These are phyloP conservation scores for Trichechus manatus DNA, from an alignment of 2,113 vertebrate genomes.

Conservation along the genomic window DNA sequence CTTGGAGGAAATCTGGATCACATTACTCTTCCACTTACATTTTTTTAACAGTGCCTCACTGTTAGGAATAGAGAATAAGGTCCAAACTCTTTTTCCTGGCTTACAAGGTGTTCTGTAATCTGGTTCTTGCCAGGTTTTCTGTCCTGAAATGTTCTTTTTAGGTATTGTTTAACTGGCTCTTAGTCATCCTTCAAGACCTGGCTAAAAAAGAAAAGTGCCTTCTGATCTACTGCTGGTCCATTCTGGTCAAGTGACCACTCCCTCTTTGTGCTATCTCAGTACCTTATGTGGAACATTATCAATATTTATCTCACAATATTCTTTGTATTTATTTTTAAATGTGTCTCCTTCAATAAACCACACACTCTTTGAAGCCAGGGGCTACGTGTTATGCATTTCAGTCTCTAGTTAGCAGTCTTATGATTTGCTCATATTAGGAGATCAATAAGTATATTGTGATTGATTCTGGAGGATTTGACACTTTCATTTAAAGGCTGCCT, in stretches of 20 bases:
- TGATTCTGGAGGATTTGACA: neutral
- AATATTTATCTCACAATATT: neutral
- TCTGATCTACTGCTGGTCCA: neutral
- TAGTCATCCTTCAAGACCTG: neutral
- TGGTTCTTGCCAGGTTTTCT: neutral
- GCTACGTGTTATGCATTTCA: neutral
- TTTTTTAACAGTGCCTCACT: neutral
- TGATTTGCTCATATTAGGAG: neutral
- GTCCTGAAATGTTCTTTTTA: neutral
- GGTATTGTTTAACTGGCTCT: neutral
- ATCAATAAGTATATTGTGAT: slow-evolving; percentile 2
- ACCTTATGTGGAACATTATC: neutral
- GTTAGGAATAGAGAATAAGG: neutral
- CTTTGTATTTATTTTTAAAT: neutral
- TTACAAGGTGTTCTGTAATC: neutral
- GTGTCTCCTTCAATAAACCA: neutral
- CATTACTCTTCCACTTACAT: neutral
- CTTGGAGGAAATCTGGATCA: slow-evolving; percentile 6
- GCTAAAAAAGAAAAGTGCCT: neutral
- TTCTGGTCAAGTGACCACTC: neutral
- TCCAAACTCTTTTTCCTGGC: neutral
- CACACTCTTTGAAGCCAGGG: neutral
- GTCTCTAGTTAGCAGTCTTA: neutral
- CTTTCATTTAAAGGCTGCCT: neutral
- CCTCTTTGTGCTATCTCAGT: neutral